Percentiles rank a stretch among this genome's conserved stretches.
Conservation (phyloP, 2,888 invertebrate species). For the Oscheius sp. region DNA sequence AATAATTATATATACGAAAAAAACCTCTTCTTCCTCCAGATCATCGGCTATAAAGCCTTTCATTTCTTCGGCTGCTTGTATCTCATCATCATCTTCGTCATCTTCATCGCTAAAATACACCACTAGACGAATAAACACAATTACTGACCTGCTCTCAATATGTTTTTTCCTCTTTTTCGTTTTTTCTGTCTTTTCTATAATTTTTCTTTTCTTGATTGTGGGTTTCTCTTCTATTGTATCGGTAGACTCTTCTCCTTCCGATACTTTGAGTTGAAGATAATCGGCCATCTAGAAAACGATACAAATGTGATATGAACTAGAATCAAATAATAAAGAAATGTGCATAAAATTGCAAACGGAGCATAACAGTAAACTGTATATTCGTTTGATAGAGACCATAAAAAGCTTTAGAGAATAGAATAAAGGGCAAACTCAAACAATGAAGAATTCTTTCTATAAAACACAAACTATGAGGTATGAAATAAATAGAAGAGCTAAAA, state of each 20-base stretch:
- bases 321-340: no score
- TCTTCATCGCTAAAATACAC: conserved; percentile 87
- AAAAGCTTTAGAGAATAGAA: no score
- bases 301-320: no score
- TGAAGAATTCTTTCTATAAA: no score
- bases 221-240: conserved; percentile 57
- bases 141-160: conserved; percentile 48
- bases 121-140: conserved; percentile 30
- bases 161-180: conserved; percentile 75
- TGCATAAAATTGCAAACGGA: no score
- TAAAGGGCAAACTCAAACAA: no score
- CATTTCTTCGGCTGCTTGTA: conserved; percentile 82
- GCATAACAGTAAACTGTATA: no score
- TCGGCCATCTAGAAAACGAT: conserved; percentile 76
- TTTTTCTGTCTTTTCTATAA: conserved; percentile 64
- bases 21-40: conserved; percentile 78
- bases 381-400: no score
- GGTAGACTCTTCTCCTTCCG: conserved; percentile 75
- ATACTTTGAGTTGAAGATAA: conserved; percentile 89
- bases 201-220: conserved; percentile 59
- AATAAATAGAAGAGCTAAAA: no score
- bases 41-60: conserved; percentile 94
- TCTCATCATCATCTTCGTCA: conserved; percentile 83
- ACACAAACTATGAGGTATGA: no score
- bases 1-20: no score